A percentile compares a stretch with the other conserved stretches of the same genome.
Evolutionary conservation across 2,113 vertebrate genomes (phyloP).

Genomic region (Eudyptes chrysolophus): DNA sequence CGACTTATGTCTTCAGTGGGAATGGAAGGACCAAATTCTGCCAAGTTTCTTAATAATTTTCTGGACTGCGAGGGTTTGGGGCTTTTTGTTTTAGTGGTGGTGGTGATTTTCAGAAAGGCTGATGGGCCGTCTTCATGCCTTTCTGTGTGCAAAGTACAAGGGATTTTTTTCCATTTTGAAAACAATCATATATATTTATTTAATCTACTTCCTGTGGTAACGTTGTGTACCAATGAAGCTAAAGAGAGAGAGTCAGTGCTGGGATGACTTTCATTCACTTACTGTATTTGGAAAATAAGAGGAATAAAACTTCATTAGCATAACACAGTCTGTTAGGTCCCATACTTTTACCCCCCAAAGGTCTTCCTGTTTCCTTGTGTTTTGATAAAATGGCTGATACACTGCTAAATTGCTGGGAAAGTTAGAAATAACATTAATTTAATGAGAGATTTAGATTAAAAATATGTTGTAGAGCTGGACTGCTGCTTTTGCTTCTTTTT

Average conservation of each 20-base stretch:
- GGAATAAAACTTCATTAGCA: neutral
- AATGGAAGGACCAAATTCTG: neutral
- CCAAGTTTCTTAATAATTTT: neutral
- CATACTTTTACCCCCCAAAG: neutral
- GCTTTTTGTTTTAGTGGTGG: neutral
- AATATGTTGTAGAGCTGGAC: slow-evolving; percentile 6
- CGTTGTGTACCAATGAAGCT: neutral
- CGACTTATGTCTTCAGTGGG: neutral
- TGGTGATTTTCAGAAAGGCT: neutral
- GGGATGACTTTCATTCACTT: neutral
- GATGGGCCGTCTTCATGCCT: neutral
- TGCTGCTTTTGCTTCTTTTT: neutral
- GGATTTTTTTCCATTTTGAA: neutral
- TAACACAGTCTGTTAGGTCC: neutral
- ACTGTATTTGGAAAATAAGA: neutral
- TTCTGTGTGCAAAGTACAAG: neutral
- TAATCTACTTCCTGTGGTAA: neutral
- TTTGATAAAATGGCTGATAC: slow-evolving; percentile 23
- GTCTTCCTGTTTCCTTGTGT: slow-evolving; percentile 9
- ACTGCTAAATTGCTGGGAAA: slow-evolving; percentile 26
- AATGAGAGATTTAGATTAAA: neutral
- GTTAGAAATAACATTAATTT: neutral
- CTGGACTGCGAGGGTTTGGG: neutral
- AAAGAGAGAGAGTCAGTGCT: neutral
- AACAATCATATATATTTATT: neutral